phyloP scores from a whole-genome alignment of 2,113 vertebrate species.

The Saguinus midas region DNA sequence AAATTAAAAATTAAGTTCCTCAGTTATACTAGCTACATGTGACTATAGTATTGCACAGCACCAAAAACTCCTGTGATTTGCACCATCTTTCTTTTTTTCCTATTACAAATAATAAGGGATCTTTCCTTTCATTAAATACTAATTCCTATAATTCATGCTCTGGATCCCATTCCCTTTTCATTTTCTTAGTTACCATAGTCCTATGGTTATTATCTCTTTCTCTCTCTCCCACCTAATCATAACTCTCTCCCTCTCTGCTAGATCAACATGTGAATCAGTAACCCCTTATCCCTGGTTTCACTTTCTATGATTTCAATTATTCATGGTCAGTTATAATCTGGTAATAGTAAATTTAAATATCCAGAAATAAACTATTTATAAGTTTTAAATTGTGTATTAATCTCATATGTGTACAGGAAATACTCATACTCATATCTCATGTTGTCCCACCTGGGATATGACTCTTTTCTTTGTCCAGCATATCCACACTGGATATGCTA shows the following conservation, averaged over 20 bases:
- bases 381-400: neutral
- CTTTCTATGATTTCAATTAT: neutral
- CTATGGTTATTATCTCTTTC: neutral
- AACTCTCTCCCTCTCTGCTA: neutral
- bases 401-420: too few species aligned
- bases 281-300: neutral
- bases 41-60: neutral
- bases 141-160: neutral
- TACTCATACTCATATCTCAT: neutral
- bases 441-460: neutral
- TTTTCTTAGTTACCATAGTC: neutral
- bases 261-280: neutral
- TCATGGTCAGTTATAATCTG: neutral
- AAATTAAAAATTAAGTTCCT: neutral
- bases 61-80: neutral
- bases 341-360: neutral
- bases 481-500: neutral
- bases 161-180: neutral
- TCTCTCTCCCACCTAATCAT: neutral
- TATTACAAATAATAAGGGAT: neutral
- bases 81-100: neutral
- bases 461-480: neutral
- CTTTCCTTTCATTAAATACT: neutral
- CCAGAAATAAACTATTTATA: neutral
- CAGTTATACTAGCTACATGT: neutral